Base-by-base conservation (phyloP, 2,888 invertebrate species). In the Hermaeophaga mercurialis region DNA sequence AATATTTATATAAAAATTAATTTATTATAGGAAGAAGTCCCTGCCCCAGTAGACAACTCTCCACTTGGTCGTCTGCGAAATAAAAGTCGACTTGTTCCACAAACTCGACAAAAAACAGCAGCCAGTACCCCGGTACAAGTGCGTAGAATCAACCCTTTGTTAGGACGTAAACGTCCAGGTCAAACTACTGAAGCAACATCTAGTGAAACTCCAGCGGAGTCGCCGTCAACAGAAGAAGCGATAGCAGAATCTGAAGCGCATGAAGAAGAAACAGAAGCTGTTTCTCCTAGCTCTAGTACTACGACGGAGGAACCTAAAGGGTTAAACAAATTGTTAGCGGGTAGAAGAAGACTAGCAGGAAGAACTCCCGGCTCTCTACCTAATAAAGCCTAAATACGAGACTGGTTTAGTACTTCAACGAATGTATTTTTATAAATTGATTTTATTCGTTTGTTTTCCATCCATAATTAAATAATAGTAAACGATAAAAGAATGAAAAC, bases 251-350 rank as follows among this genome's bases (percentile, higher is more conserved):
- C 68, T 14, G 63, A 65, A 34, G 70, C 68, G 36, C 66, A 66
- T 33, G 68, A 72, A 52, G 69, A 68, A 1, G 67, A 65, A 46
- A 70, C 68, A 9, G 66, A 70, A 47, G 67, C 64, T 9, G 57
- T 68, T 3, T 49, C 67, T 14, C 57, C 66, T 19, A 69, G 70
- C 43, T 69, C 74, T 11, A 73, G 67, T 24, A 69, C 69, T 9
- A 77, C 78, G 14, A 77, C 78, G 1, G 77, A 78, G 64, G 77
- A 78, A 53, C 83, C 88, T 22, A 81, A 84, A 58, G 88, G 88
- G 0, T 77, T 88, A 0, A 82, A 82, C 67, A 87, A 89, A 31
- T 80, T 90, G 24, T 79, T 90, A 43, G 88, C 88, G 1, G 84
- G 88, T 41, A 80, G 90, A 65, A 81, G 85, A 70, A 84, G 89